Evolutionary conservation across 2,797 vertebrate genomes (phyloP).

Genomic region (Meda fulgida): DNA sequence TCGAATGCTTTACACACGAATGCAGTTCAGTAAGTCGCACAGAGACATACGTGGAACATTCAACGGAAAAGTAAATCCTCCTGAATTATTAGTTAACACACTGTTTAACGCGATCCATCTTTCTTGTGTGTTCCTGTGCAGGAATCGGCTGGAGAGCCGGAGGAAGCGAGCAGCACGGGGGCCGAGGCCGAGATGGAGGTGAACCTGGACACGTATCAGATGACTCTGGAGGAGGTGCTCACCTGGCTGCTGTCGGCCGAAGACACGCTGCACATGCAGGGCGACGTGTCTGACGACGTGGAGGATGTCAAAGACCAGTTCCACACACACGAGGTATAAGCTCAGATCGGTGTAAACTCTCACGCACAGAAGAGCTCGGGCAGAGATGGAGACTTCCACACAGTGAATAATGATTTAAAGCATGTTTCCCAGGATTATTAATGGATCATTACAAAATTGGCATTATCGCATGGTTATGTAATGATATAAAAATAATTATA

Average conservation of each 20-base stretch:
- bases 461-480: background rate
- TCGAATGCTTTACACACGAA: background rate
- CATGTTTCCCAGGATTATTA: background rate
- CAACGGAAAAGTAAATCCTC: background rate
- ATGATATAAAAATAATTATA: too few species aligned
- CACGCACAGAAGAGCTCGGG: background rate
- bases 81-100: background rate
- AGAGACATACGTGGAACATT: too few species aligned
- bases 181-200: constrained; percentile 81
- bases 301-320: constrained; percentile 99
- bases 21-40: background rate
- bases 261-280: constrained; percentile 89
- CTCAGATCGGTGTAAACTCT: background rate
- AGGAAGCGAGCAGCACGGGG: constrained; percentile 71
- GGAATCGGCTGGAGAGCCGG: constrained; percentile 63
- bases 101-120: accelerated
- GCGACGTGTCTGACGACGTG: constrained; percentile 92
- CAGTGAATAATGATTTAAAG: background rate
- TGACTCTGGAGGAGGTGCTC: constrained; percentile 94
- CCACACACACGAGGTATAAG: constrained; percentile 90
- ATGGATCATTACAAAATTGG: background rate
- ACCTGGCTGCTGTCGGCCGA: constrained; percentile 96
- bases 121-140: constrained; percentile 3
- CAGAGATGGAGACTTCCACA: background rate
- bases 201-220: constrained; percentile 95